Base-by-base conservation (phyloP, 2,888 invertebrate genomes). In the Epistrophe grossulariae region DNA sequence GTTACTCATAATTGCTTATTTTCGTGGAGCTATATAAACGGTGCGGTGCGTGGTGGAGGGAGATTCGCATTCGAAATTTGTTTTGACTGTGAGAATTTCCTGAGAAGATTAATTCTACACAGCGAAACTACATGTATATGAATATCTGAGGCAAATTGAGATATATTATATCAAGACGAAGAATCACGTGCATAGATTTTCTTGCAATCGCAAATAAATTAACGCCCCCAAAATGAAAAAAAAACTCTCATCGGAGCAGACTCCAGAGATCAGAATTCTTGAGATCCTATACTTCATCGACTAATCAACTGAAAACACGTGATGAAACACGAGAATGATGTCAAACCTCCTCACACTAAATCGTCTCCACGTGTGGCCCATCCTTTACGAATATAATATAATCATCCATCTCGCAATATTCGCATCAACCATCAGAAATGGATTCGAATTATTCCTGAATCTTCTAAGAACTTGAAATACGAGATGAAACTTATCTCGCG, bases 1-100 rank as follows among this genome's bases (percentile, higher is more conserved):
- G 40, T 68, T 35, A 1, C 66, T 68, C 28, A 19, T 68, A 68
- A 50, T 68, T 50, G 68, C 68, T 68, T 68, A 50, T 50, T 68
- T 68, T 68, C 19, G 10, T 15, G 15, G 19, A 35, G 10, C n/a
- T 35, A 10, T 35, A 10, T 2, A 60, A 11, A 35, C n/a, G 15
- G 28, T 1, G 17, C 4, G 6, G 59, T n/a, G 11, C 1, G 3
- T 4, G 52, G 24, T 3, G 8, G 19, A 6, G 52, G 24, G 13
- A 24, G 52, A 4, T 28, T 55, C n/a, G 15, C 24, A 4, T 28
- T 55, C n/a, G 15, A 24, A 19, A 38, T 38, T 60, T 40, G 19
- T 62, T 35, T 59, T 59, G 35, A 35, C 35, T 17, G 35, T 11
- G 11, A 6, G 35, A 28, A 55, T 15, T 55, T 55, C 11, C 55